phyloP scores from a whole-genome alignment of 2,113 vertebrate species.

The Danio rerio region DNA sequence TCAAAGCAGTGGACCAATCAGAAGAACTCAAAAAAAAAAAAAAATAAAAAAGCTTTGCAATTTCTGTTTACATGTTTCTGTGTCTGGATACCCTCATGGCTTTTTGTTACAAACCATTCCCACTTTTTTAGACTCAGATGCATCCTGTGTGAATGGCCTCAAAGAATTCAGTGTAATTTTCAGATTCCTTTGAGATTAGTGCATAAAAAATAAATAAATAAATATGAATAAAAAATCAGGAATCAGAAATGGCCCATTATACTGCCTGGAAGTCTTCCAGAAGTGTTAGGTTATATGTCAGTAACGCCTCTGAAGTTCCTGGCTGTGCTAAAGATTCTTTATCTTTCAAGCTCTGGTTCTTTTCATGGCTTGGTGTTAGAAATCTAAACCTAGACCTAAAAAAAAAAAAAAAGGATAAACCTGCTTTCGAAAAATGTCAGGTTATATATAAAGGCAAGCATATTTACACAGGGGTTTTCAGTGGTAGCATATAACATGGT shows the following conservation, averaged over 20 bases:
- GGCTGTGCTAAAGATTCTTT: neutral
- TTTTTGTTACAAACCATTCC: too few species aligned
- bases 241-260: neutral
- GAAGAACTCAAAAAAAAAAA: too few species aligned
- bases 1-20: too few species aligned
- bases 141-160: too few species aligned
- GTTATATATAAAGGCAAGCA: neutral
- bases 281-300: slow-evolving; percentile 22
- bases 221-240: too few species aligned
- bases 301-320: neutral
- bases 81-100: too few species aligned
- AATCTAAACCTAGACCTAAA: neutral
- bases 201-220: too few species aligned
- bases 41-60: too few species aligned
- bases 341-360: neutral
- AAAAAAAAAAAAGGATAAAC: neutral
- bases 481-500: neutral
- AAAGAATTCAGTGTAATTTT: slow-evolving; percentile 1
- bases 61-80: too few species aligned
- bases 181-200: neutral
- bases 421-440: neutral
- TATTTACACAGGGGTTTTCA: neutral
- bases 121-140: too few species aligned
- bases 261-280: neutral
- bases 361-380: neutral